Evolutionary conservation across 2,113 vertebrate species (phyloP), one percentile per base, ranked within the genome.

Genomic region (Gopherus flavomarginatus): DNA sequence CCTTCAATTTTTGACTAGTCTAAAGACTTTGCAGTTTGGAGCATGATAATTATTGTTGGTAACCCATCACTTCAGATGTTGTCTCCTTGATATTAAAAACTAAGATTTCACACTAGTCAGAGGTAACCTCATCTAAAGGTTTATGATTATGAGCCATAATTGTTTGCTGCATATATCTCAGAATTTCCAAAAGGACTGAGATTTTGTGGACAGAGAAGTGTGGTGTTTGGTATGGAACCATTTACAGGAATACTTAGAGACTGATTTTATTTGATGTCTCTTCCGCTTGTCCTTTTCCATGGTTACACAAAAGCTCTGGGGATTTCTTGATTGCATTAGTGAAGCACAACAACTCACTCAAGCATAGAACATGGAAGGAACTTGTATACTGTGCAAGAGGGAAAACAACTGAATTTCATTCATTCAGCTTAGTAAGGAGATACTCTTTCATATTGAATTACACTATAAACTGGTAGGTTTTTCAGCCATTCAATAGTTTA

Each of bases 401-500:
- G 90, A 52, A 53, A 59, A 83, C 38, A 83, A 59, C 1, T 29
- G 54, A 97, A 91, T 94, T 93, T 87, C 85, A 77, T 93, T 87
- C 90, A 88, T 26, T 94, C 92, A 54, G 65, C 92, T 93, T 80
- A 87, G 86, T 90, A 92, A 44, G 94, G 88, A 90, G 91, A 96
- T 94, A 95, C 81, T 86, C 86, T 96, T 95, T 94, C 92, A 85
- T 97, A 96, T 56, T 85, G 95, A 93, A 93, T 93, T 96, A 90
- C 91, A 50, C 89, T 92, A 92, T 90, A 97, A 94, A 97, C 90
- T 82, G 91, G 81, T 38, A 65, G 93, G 90, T 84, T 86, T 97
- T 93, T 93, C 96, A 96, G 95, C 90, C 65, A 86, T 96, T 97
- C 93, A 96, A 94, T 85, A 92, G 95, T 85, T 91, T 49, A 56